Evolutionary conservation across 2,888 invertebrate species (phyloP).

Genomic region (Nymphalis c-album): DNA sequence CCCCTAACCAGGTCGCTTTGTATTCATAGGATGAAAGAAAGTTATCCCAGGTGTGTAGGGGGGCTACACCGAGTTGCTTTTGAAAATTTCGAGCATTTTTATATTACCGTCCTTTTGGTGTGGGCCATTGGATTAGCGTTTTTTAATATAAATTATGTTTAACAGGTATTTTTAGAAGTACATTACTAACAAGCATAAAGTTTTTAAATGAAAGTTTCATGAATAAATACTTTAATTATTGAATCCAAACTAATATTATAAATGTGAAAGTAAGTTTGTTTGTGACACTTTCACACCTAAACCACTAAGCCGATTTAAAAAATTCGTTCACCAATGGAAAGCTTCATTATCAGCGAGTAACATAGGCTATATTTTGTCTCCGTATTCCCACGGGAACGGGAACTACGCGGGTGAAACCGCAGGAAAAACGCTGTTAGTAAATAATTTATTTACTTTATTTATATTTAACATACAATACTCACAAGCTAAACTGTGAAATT

Average conservation of each 20-base stretch:
- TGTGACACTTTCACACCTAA: no score
- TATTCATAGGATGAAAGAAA: conserved; percentile 72
- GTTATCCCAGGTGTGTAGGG: conserved; percentile 62
- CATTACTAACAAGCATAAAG: not conserved
- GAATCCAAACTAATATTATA: no score
- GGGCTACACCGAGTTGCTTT: conserved; percentile 34
- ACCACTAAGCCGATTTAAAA: no score
- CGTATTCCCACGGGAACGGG: no score
- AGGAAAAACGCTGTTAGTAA: no score
- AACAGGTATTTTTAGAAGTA: not conserved
- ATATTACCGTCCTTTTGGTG: conserved; percentile 57
- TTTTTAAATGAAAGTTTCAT: not conserved
- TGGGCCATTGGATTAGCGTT: conserved; percentile 48
- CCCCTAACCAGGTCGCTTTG: conserved; percentile 57
- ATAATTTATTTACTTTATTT: not conserved
- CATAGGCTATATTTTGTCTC: no score
- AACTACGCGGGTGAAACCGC: no score
- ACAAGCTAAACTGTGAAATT: not conserved
- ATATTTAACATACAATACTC: not conserved
- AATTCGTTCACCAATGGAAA: no score
- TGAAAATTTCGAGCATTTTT: conserved; percentile 62
- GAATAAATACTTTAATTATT: not conserved
- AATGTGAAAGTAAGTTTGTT: no score
- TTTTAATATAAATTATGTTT: conserved; percentile 1
- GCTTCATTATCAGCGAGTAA: no score